Evolutionary conservation across 2,113 vertebrate species (phyloP), one percentile per base, ranked within the genome.

Genomic region (Castor canadensis): DNA sequence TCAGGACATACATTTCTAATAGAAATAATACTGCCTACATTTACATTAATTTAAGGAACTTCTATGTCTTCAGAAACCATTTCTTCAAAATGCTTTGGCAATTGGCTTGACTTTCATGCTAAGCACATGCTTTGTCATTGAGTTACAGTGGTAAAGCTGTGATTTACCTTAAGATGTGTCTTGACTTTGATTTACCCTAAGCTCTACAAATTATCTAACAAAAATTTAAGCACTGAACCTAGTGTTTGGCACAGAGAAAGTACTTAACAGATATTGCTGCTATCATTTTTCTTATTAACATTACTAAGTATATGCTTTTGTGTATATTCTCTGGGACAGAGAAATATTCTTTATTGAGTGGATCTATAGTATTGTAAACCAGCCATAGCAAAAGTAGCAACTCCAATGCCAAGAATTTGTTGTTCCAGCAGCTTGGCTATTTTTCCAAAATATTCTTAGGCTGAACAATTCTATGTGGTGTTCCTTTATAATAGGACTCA

Each of bases 391-490:
- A 52, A 47, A 45, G 35, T 1, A 56, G 24, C 16, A 9, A 11
- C 16, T 85, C 8, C 3, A 8, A 35, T n/a, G 30, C 76, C 52
- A 88, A 71, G 52, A 66, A 75, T 88, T 95, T 69, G 56, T 6
- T 66, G 5, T 15, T 67, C 49, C 20, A 35, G 38, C 87, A 73
- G 76, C 60, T 47, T 83, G 40, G 30, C 24, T 56, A 22, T n/a
- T 91, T 93, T 95, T 93, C 76, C 91, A 32, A 76, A 72, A 40
- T 60, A 72, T 38, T 40, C 62, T 43, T 26, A 87, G 43, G 10
- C 43, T 6, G 45, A 71, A 24, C 76, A 10, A 45, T 11, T 15
- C 43, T 54, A n/a, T 35, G 28, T 71, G 62, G 35, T 26, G 35
- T 26, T 87, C 49, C 45, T 89, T 28, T 35, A 43, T 47, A 72